Evolutionary conservation across 2,113 vertebrate genomes (phyloP).

Genomic region (Poeciliopsis prolifica): DNA sequence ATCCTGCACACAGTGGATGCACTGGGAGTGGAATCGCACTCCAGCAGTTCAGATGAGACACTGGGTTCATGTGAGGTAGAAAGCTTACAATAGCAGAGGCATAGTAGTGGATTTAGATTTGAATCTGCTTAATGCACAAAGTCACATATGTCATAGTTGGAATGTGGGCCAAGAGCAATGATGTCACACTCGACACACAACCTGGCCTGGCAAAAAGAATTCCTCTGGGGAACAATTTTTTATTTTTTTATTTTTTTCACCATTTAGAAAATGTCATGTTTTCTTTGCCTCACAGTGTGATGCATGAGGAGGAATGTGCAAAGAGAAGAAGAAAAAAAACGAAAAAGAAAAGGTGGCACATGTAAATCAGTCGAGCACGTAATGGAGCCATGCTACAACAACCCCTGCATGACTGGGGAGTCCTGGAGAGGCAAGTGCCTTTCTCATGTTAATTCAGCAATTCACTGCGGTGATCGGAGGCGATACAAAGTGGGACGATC

Average conservation of each 20-base stretch:
- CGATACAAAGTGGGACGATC: neutral
- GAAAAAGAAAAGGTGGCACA: conserved; percentile 6
- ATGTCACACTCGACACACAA: conserved; percentile 30
- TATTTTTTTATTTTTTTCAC: conserved; percentile 13
- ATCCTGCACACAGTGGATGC: neutral
- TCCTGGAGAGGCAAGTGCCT: conserved; percentile 16
- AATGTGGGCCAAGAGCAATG: conserved; percentile 36
- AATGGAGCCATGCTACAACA: conserved; percentile 34
- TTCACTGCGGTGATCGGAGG: conserved; percentile 21
- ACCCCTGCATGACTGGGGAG: conserved; percentile 31
- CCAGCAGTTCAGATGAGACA: conserved; percentile 23
- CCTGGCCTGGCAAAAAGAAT: conserved; percentile 2
- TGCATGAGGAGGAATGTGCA: neutral
- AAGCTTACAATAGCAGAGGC: conserved; percentile 15
- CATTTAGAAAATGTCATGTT: conserved; percentile 44
- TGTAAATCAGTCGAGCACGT: conserved; percentile 33
- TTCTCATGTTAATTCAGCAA: conserved; percentile 44
- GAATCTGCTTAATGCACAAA: conserved; percentile 54
- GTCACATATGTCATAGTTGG: conserved; percentile 36
- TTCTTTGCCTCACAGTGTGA: conserved; percentile 18
- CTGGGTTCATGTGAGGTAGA: conserved; percentile 22
- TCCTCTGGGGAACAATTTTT: neutral
- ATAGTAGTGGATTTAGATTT: conserved; percentile 53
- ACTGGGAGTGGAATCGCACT: conserved; percentile 3
- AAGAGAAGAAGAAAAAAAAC: conserved; percentile 4